Conservation (phyloP, 2,888 invertebrate genomes). For the Eupithecia exiguata region DNA sequence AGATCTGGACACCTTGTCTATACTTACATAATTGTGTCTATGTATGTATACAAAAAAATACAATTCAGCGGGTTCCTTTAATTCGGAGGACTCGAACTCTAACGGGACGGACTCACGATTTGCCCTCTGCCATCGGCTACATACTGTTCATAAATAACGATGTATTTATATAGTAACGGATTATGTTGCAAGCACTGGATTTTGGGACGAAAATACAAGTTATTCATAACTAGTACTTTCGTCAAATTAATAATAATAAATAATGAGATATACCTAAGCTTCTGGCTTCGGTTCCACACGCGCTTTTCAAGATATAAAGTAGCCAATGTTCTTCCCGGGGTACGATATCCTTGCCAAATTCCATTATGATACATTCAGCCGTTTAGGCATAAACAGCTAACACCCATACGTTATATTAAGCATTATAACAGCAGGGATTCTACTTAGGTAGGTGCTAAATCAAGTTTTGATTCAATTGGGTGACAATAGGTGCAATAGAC, state of each 20-base stretch:
- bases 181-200: neutral
- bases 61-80: neutral
- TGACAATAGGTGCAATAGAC: neutral
- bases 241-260: too few relatives aligned
- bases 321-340: neutral
- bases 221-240: too few relatives aligned
- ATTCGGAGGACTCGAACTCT: constrained; percentile 35
- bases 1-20: neutral
- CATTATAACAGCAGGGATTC: neutral
- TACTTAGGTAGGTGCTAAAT: neutral
- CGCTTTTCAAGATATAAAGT: neutral
- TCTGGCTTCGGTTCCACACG: neutral
- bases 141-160: constrained; percentile 17
- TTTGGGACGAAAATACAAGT: neutral
- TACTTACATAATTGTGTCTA: neutral
- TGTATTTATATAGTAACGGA: constrained; percentile 4
- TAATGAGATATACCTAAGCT: too few relatives aligned
- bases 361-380: neutral
- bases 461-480: neutral
- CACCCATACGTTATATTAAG: too few relatives aligned
- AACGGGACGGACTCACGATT: constrained; percentile 45
- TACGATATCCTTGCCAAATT: neutral
- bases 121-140: constrained; percentile 30
- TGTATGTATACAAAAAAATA: neutral
- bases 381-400: neutral